Base-by-base conservation (phyloP, 1,140 invertebrate species). In the Drosophila rhopaloa region DNA sequence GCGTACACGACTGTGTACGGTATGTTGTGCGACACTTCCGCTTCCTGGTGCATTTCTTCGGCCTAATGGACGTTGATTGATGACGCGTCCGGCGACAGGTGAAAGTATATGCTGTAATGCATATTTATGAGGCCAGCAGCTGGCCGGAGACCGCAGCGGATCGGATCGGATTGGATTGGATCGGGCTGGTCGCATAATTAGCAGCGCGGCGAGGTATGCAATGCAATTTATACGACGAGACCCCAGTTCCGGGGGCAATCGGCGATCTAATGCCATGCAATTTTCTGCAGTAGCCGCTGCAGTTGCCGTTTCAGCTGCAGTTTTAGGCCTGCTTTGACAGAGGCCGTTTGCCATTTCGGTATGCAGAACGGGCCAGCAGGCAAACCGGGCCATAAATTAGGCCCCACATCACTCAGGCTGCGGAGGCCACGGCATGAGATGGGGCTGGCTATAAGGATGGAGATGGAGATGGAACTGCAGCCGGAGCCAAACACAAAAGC, bases 41-140 rank as follows among this genome's bases (percentile, higher is more conserved):
- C 60, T 82, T 82, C 79, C 83, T 60, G 62, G 46, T 74, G 82
- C 65, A 59, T 78, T 85, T 86, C 82, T 86, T 85, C 68, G 75
- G 79, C 70, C 70, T 88, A 82, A 88, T 79, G 66, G 79, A 86
- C 82, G 66, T 88, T 88, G 83, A 86, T 83, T 55, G 73, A 85
- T 86, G 79, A 72, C 79, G 65, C 75, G 75, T 63, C 79, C 44
- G 55, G 59, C 78, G 68, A 74, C 78, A 82, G 79, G 79, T 86
- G 77, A 86, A 88, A 79, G 70, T 76, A 61, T 72, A 72, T 73
- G 76, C 71, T 71, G 43, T 71, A 71, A 80, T 80, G 71, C 75
- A 82, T 82, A 71, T 71, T 71, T 71, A 71, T 71, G 67, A 71
- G 67, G 37, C 65, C 16, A 35, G 9, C 5, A 13, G 51, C 51